Conservation (phyloP, 2,888 invertebrate species). For the Dendrolimus houi region DNA sequence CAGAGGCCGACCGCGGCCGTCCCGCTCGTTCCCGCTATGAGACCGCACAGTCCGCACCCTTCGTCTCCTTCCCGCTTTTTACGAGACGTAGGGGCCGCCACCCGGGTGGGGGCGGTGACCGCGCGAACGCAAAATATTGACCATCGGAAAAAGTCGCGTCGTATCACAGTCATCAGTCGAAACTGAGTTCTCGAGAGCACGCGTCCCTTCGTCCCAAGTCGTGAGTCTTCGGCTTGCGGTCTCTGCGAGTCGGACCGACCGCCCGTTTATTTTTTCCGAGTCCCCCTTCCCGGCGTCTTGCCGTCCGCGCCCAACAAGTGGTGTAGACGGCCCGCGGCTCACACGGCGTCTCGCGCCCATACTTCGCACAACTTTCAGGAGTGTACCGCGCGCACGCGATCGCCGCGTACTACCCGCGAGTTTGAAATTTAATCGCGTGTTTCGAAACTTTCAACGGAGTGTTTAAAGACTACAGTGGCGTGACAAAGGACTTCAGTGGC, state of each 20-base stretch:
- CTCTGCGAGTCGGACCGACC: conserved; percentile 46
- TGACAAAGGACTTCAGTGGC: conserved; percentile 57
- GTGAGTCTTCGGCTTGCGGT: conserved; percentile 73
- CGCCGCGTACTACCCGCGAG: conserved; percentile 24
- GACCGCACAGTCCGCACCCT: conserved; percentile 62
- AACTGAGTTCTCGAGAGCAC: conserved; percentile 69
- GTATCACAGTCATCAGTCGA: conserved; percentile 77
- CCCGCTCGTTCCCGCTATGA: conserved; percentile 67
- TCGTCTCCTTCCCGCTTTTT: conserved; percentile 77
- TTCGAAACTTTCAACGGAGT: conserved; percentile 54
- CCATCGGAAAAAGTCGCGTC: conserved; percentile 77
- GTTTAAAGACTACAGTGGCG: conserved; percentile 49
- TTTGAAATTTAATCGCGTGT: conserved; percentile 44
- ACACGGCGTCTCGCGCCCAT: conserved; percentile 61
- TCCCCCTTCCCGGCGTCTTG: conserved; percentile 68
- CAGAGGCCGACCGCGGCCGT: conserved; percentile 69
- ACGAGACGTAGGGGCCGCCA: conserved; percentile 75
- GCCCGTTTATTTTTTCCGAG: conserved; percentile 60
- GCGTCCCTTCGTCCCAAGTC: conserved; percentile 68
- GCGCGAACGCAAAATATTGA: conserved; percentile 77
- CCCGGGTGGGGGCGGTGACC: conserved; percentile 73
- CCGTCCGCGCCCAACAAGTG: conserved; percentile 68
- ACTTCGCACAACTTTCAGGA: conserved; percentile 63
- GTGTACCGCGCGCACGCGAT: conserved; percentile 55
- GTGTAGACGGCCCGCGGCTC: conserved; percentile 53